Evolutionary conservation across 2,888 invertebrate species (phyloP).

Genomic region (Ornithoptera priamus): DNA sequence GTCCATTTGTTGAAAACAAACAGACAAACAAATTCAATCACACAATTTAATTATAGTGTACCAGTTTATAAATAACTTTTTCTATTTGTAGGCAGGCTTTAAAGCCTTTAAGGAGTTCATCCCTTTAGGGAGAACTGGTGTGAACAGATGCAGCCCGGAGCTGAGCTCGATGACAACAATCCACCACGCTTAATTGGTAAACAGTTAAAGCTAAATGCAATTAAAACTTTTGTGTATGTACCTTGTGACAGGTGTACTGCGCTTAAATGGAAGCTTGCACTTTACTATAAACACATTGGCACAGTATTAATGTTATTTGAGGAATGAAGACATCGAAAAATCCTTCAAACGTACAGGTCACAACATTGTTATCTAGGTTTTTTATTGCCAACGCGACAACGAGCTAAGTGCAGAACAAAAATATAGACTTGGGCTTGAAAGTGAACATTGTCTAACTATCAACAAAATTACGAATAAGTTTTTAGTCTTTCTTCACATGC

Average conservation of each 20-base stretch:
- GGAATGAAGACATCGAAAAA: not conserved
- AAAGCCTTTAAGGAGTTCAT: not conserved
- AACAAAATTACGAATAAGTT: too few species aligned
- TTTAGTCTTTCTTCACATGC: too few species aligned
- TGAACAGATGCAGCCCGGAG: conserved; percentile 6
- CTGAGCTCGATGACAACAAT: conserved; percentile 8
- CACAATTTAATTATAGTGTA: not conserved
- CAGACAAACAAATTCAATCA: not conserved
- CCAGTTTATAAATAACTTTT: not conserved
- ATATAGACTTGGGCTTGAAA: too few species aligned
- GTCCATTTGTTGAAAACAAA: not conserved
- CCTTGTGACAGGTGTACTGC: conserved; percentile 13
- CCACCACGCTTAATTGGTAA: conserved; percentile 17
- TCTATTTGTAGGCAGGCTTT: not conserved
- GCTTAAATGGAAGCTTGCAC: conserved; percentile 28
- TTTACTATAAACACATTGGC: conserved; percentile 10
- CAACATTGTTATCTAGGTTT: too few species aligned
- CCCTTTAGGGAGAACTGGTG: conserved; percentile 10
- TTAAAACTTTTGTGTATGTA: conserved; percentile 21
- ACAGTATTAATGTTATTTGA: not conserved
- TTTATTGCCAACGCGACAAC: too few species aligned
- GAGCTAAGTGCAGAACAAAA: too few species aligned
- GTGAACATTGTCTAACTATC: too few species aligned
- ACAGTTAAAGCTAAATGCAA: conserved; percentile 22
- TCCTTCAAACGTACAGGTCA: not conserved